phyloP scores from a whole-genome alignment of 2,113 vertebrate genomes.

The Zosterops japonicus region DNA sequence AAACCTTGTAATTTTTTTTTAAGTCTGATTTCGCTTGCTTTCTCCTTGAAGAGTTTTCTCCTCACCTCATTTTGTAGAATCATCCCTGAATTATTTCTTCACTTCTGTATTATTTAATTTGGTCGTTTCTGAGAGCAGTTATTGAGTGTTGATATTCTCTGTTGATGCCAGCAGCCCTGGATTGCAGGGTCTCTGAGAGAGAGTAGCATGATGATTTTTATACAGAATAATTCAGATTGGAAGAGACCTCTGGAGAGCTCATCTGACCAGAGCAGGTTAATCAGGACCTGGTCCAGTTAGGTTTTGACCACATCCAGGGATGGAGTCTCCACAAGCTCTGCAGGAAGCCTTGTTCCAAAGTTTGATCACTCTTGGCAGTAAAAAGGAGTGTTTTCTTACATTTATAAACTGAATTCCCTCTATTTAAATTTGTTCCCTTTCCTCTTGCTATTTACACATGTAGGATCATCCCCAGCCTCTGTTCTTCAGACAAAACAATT shows the following conservation, averaged over 20 bases:
- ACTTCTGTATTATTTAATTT: neutral
- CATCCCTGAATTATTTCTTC: neutral
- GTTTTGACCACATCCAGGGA: neutral
- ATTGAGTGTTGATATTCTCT: neutral
- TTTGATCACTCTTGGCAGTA: neutral
- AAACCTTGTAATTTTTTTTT: neutral
- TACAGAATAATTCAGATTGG: neutral
- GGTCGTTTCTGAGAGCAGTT: neutral
- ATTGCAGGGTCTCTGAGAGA: neutral
- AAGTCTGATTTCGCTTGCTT: neutral
- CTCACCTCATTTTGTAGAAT: neutral
- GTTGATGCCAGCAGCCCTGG: neutral
- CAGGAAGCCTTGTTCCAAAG: neutral
- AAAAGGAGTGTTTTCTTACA: accelerated
- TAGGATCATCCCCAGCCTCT: neutral
- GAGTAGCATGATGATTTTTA: neutral
- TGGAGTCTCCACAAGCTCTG: neutral
- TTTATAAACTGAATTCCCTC: neutral
- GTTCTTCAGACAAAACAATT: neutral
- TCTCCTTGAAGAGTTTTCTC: neutral
- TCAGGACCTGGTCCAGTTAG: neutral
- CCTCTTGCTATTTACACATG: accelerated
- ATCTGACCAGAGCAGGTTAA: neutral
- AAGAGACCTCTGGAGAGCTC: neutral
- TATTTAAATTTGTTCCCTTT: neutral